Conservation (phyloP, 1,140 invertebrate species). For the Hydropsyche tenuis region DNA sequence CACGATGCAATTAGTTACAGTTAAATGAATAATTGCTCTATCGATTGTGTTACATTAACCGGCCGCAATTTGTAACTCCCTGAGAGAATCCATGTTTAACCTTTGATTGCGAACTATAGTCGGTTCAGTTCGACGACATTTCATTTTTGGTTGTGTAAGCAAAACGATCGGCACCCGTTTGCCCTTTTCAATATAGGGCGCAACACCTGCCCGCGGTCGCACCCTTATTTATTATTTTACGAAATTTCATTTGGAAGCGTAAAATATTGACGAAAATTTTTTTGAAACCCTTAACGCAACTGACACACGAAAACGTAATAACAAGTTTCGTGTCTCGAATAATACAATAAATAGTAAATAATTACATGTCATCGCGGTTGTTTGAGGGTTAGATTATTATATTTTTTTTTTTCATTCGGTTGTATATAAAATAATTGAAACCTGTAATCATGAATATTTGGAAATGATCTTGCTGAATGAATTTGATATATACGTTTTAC, state of each 20-base stretch:
- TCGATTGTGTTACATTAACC: constrained; percentile 22
- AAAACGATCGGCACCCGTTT: neutral
- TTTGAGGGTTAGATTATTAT: neutral
- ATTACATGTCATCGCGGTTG: constrained; percentile 19
- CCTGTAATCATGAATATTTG: no score
- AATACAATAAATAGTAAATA: constrained; percentile 18
- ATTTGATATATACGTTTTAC: no score
- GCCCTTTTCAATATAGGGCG: neutral
- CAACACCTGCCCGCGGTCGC: neutral
- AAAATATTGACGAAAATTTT: no score
- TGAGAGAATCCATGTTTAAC: neutral
- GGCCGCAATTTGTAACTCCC: neutral
- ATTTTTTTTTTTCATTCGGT: no score
- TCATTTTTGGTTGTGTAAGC: neutral
- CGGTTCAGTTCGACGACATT: no score
- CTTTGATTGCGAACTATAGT: neutral
- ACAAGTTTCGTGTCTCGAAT: constrained; percentile 10
- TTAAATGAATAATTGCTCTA: constrained; percentile 23
- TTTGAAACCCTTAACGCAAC: no score
- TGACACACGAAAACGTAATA: no score
- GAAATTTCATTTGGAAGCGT: neutral
- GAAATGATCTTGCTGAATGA: no score
- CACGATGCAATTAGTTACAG: constrained; percentile 19
- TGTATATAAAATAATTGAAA: no score
- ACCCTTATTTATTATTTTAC: constrained; percentile 16